Evolutionary conservation across 30 jellyfish, hydroid and myxozoan genomes (phyloP), one percentile per base, ranked within the genome.

Genomic region (Aurelia coerulea): DNA sequence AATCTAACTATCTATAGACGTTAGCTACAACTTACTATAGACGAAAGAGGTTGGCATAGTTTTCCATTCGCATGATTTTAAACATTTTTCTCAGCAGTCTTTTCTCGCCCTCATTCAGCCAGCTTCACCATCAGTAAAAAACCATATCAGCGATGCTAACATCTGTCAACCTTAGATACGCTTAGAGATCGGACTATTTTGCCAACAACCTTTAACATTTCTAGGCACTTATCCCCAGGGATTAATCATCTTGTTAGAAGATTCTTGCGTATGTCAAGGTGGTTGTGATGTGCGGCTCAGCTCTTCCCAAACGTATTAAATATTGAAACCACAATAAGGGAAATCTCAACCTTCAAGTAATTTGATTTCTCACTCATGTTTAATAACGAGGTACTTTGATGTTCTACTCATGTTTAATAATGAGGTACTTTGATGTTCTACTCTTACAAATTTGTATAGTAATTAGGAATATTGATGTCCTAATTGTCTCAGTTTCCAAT

Each of bases 161-260:
- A 83, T 69, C 92, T 83, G 92, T 62, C 86, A 16, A 17, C 73
- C 86, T 51, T 83, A 63, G 92, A 83, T 29, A 83, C 92, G 92
- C 89, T 65, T 64, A 79, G 89, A 79, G 80, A 66, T 50, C 72
- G 42, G 42, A 67, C 33, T 41, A 16, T 15, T 50, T 51, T 51
- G 63, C n/a, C 80, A 70, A 70, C 80, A 70, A 70, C 63, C 80
- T 12, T 41, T 70, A 41, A 41, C 80, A 35, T 29, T 17, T 31
- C 62, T 16, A 70, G 31, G 23, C 63, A 12, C 58, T 35, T 41
- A 31, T 70, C 52, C 31, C 37, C 37, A 23, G 37, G 80, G 63
- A 70, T 70, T 70, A 70, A 31, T 16, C 63, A 70, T 17, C 58
- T 70, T 31, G 37, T 54, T 37, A 29, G 80, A 31, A 7, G 70